Evolutionary conservation across 1,140 invertebrate genomes (phyloP).

Genomic region (Macrotrachela quadricornifera): DNA sequence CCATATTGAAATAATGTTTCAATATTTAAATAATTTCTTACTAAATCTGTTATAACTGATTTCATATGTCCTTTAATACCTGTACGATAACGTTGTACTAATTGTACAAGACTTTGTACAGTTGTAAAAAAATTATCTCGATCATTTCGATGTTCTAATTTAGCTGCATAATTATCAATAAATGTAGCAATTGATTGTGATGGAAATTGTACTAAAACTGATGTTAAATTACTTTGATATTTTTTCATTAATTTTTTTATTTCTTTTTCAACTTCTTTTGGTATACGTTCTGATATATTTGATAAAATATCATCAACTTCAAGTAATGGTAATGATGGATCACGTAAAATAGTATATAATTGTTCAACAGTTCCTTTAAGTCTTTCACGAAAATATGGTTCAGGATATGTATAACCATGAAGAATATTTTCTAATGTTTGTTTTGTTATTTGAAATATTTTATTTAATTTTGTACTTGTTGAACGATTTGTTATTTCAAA

Average conservation of each 20-base stretch:
- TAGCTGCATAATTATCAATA: conserved; percentile 44
- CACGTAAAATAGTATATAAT: conserved; percentile 72
- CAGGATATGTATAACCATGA: conserved; percentile 68
- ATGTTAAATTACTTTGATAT: conserved; percentile 89
- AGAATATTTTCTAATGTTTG: conserved; percentile 56
- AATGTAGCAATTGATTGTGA: conserved; percentile 84
- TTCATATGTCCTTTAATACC: conserved; percentile 91
- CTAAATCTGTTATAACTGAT: conserved; percentile 74
- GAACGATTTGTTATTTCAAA: no score
- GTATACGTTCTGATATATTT: conserved; percentile 76
- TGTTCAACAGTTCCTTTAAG: conserved; percentile 66
- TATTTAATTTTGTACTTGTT: conserved; percentile 58
- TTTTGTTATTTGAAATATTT: conserved; percentile 58
- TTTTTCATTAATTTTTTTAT: conserved; percentile 75
- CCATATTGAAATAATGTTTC: conserved; percentile 82
- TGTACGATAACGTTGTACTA: conserved; percentile 77
- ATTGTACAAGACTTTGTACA: conserved; percentile 74
- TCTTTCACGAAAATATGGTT: conserved; percentile 63
- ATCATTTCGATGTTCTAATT: conserved; percentile 55
- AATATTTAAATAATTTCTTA: conserved; percentile 75
- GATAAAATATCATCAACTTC: conserved; percentile 72
- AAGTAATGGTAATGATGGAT: conserved; percentile 71
- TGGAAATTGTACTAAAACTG: conserved; percentile 88
- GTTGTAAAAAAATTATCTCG: conserved; percentile 76
- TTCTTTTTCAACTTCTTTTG: conserved; percentile 70